Evolutionary conservation across 1,140 invertebrate genomes (phyloP).

Genomic region (Heliothis subflexa): DNA sequence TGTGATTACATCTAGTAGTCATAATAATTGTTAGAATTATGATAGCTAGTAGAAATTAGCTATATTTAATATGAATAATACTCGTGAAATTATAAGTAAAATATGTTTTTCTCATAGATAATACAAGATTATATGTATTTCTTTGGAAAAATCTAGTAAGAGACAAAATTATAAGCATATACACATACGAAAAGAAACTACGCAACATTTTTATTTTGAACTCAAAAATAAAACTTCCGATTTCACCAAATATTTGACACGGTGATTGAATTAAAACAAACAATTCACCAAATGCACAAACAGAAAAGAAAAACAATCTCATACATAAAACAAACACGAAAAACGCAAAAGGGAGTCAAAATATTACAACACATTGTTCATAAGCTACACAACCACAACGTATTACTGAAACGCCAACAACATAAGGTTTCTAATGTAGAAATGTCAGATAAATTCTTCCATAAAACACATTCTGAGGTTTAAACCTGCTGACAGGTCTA

Average conservation of each 20-base stretch:
- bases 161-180: too few species aligned
- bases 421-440: neutral
- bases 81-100: too few species aligned
- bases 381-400: neutral
- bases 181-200: too few species aligned
- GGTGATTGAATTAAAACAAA: too few species aligned
- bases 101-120: too few species aligned
- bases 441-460: conserved; percentile 7
- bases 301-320: too few species aligned
- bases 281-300: too few species aligned
- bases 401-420: neutral
- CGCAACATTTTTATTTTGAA: too few species aligned
- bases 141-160: too few species aligned
- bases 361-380: neutral
- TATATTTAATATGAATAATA: neutral
- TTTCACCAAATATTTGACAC: too few species aligned
- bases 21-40: conserved; percentile 1
- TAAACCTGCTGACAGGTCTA: conserved; percentile 28
- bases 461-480: neutral
- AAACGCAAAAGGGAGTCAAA: neutral
- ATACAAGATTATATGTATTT: too few species aligned
- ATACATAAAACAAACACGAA: neutral
- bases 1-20: conserved; percentile 8
- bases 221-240: too few species aligned
- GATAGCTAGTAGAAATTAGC: neutral